phyloP scores from a whole-genome alignment of 2,113 vertebrate genomes.

The Collichthys lucidus region DNA sequence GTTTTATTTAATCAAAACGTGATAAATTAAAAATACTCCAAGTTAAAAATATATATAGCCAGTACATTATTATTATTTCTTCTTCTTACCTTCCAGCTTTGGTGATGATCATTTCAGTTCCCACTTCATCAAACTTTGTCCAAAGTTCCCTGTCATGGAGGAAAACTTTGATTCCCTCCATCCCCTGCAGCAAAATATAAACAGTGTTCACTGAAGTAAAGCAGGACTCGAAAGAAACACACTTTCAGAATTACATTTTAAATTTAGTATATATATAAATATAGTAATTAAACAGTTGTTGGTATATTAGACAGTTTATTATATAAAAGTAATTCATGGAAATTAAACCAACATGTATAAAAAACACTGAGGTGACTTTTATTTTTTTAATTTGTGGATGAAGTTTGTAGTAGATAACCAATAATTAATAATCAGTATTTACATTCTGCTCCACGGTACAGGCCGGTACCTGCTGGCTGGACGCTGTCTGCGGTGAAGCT shows the following conservation, averaged over 20 bases:
- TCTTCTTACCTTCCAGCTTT: constrained; percentile 93
- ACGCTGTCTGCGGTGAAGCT: constrained; percentile 87
- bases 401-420: neutral
- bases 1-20: neutral
- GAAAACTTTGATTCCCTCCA: constrained; percentile 96
- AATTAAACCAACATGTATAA: neutral
- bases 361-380: neutral
- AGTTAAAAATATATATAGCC: neutral
- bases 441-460: constrained; percentile 1
- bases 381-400: neutral
- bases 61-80: neutral
- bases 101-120: constrained; percentile 98
- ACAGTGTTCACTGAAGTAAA: constrained; percentile 15
- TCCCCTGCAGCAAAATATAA: constrained; percentile 84
- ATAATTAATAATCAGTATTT: constrained; percentile 3
- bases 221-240: neutral
- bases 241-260: neutral
- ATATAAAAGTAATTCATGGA: neutral
- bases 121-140: constrained; percentile 96
- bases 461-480: constrained; percentile 88
- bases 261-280: neutral
- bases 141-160: constrained; percentile 95
- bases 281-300: neutral
- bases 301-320: neutral
- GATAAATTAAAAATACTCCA: neutral